phyloP scores from a whole-genome alignment of 2,797 vertebrate genomes.

The Sebastiscus tertius region DNA sequence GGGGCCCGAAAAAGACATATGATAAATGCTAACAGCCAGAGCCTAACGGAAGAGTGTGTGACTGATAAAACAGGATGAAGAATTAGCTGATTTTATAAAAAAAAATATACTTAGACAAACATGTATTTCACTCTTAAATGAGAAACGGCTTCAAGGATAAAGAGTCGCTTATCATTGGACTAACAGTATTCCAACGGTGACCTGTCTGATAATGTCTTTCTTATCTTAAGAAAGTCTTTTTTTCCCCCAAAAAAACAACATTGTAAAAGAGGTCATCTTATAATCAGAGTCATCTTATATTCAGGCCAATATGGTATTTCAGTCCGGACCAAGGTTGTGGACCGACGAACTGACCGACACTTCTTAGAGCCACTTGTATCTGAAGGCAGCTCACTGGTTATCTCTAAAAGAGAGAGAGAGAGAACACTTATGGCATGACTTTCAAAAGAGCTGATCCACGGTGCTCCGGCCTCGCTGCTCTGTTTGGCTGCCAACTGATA shows the following conservation, averaged over 20 bases:
- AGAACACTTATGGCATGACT: slow-evolving; percentile 21
- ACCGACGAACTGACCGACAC: neutral
- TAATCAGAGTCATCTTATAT: slow-evolving; percentile 7
- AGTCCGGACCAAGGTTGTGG: neutral
- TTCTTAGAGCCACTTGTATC: neutral
- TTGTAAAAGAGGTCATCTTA: neutral
- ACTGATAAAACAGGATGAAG: neutral
- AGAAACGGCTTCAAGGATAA: neutral
- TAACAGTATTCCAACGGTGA: neutral
- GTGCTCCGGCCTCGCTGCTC: neutral
- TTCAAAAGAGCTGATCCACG: slow-evolving; percentile 20
- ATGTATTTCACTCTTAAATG: neutral
- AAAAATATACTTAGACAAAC: neutral
- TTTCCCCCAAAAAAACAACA: neutral
- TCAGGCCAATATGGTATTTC: neutral
- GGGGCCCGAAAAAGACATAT: neutral
- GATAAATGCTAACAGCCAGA: neutral
- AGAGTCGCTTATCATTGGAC: neutral
- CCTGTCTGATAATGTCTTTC: slow-evolving; percentile 6
- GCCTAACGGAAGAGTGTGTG: neutral
- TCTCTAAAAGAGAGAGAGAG: slow-evolving; percentile 13
- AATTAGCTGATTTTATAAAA: neutral
- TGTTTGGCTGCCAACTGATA: slow-evolving; percentile 31
- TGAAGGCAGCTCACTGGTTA: slow-evolving; percentile 17
- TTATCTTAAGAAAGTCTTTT: slow-evolving; percentile 18